These are phyloP conservation scores for Aphelenchoides fujianensis DNA, from an alignment of 1,140 invertebrate genomes.

Conservation along the genomic window DNA sequence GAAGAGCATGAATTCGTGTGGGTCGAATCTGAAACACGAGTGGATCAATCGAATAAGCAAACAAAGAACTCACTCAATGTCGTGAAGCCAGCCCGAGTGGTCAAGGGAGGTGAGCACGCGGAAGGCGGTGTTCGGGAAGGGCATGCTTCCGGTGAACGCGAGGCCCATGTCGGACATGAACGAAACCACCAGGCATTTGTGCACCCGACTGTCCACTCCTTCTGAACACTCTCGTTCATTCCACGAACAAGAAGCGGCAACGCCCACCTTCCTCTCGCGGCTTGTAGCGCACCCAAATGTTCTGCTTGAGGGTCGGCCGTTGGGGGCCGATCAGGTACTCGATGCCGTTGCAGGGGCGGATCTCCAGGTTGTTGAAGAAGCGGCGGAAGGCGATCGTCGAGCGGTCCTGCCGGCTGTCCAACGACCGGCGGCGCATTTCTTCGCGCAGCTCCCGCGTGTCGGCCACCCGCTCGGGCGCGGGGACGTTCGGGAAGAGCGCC, in stretches of 20 bases:
- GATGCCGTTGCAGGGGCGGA: conserved; percentile 19
- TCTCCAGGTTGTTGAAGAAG: conserved; percentile 4
- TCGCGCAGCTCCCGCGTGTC: neutral
- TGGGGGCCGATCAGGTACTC: conserved; percentile 14
- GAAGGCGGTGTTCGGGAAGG: neutral
- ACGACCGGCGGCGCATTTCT: neutral
- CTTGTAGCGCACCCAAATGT: conserved; percentile 12
- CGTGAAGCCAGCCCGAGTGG: conserved; percentile 21
- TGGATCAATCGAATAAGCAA: neutral
- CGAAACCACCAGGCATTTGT: neutral
- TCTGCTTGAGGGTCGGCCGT: conserved; percentile 9
- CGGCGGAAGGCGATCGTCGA: neutral
- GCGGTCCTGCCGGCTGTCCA: neutral
- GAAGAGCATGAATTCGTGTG: conserved; percentile 27
- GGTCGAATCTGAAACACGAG: conserved; percentile 26
- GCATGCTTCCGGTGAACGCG: conserved; percentile 10
- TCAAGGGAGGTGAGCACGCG: neutral
- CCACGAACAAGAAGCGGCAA: neutral
- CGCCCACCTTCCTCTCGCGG: neutral
- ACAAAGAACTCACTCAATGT: neutral
- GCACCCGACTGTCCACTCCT: neutral
- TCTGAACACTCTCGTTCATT: conserved; percentile 5
- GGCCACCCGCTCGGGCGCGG: conserved; percentile 1
- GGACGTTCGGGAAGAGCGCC: neutral
- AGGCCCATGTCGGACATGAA: conserved; percentile 14